Evolutionary conservation across 2,888 invertebrate species (phyloP), one percentile per base, ranked within the genome.

Genomic region (Thera obeliscata): DNA sequence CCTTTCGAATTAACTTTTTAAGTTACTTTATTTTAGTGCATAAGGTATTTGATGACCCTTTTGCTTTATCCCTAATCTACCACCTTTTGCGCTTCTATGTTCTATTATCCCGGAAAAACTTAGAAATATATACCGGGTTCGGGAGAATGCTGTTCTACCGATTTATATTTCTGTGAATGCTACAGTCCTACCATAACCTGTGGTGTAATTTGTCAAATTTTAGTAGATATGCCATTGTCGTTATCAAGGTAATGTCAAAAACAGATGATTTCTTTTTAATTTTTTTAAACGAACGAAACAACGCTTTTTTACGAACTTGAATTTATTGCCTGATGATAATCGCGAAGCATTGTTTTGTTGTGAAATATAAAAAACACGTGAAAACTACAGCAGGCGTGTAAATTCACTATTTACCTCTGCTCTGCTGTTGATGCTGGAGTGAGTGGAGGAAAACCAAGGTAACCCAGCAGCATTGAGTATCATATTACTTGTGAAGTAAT

Each of bases 401-500:
- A 50, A 22, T 56, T 22, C 4, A 49, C n/a, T 38, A 54, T 36
- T 54, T 9, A 41, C 36, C 38, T 36, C 38, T 55, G 22, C 22
- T 46, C 1, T 62, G 38, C 57, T 58, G n/a, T n/a, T 59, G 11
- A 33, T 61, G 6, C 62, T 35, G 46, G 56, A 61, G 33, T 60
- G 56, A 64, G 38, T 60, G 12, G 57, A 52, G 22, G 43, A 60
- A 69, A 61, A 2, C 46, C 43, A 71, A 67, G 72, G 74, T 72
- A 72, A 61, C 68, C 66, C 54, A 54, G 63, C 56, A 68, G 52
- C 46, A 56, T 11, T 50, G 36, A 81, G 88, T 92, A 88, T 92
- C 91, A 86, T 80, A 77, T 91, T 90, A 89, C 91, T 85, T 73
- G 75, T 86, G 86, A 86, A 88, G 87, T 85, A 89, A 89, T 87